Evolutionary conservation across 2,113 vertebrate species (phyloP).

Genomic region (Prinia subflava): DNA sequence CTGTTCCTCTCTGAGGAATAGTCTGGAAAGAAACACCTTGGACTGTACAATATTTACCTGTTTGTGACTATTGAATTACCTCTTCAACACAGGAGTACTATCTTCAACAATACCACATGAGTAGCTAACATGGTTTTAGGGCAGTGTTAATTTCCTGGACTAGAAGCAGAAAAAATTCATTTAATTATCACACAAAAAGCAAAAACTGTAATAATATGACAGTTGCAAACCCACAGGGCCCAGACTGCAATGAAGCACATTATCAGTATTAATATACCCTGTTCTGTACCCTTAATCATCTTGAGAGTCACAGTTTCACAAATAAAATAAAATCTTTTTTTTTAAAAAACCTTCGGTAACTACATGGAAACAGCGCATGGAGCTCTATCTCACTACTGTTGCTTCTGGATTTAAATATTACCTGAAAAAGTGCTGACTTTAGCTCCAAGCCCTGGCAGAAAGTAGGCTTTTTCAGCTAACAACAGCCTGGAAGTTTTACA

Average conservation of each 20-base stretch:
- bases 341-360: background rate
- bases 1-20: background rate
- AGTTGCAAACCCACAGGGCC: background rate
- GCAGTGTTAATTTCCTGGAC: background rate
- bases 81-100: background rate
- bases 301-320: background rate
- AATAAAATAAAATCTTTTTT: background rate
- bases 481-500: constrained; percentile 59
- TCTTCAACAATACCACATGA: background rate
- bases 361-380: constrained; percentile 6
- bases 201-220: background rate
- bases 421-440: constrained; percentile 49
- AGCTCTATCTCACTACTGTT: constrained; percentile 31
- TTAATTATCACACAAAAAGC: background rate
- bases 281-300: background rate
- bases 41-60: background rate
- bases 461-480: constrained; percentile 52
- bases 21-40: background rate
- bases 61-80: background rate
- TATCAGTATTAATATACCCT: background rate
- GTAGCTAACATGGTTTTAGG: background rate
- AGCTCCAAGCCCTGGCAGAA: constrained; percentile 57
- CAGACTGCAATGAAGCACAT: background rate
- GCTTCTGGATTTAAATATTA: constrained; percentile 50
- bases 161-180: background rate